Base-by-base conservation (phyloP, 2,888 invertebrate genomes). In the Xanthorhoe spadicearia region DNA sequence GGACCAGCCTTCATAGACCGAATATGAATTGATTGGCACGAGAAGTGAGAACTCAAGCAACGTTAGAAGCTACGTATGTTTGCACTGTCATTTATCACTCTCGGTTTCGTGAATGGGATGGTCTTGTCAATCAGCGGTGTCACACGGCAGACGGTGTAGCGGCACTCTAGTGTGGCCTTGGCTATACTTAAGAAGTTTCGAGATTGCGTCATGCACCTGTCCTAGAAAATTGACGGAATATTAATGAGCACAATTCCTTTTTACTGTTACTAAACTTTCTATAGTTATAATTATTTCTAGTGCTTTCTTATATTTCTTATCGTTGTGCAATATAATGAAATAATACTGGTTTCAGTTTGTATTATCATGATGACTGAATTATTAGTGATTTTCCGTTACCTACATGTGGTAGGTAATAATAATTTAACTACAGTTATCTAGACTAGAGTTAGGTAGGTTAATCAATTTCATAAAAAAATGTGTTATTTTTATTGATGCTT, bases 41-140 rank as follows among this genome's bases (percentile, higher is more conserved):
- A 15, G 13, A 46, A 46, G 15, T 13, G 43, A 15, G 13, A 46
- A 46, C 46, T 13, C 43, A 57, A 46, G 23, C 1, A 17, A 43
- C 13, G 38, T 8, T 53, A 32, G 15, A 32, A n/a, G 38, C 38
- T 50, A 59, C 61, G 43, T 32, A 10, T 60, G 63, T 61, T 64
- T 58, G 52, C 18, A 46, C 15, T 43, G 48, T 53, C 17, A 63
- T 57, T 60, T 64, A 64, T 64, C 59, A 61, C 38, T 54, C 55
- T 18, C 38, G 50, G 57, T 64, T 60, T 64, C 46, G 57, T 68
- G 68, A 68, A 68, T 68, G 68, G 50, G 38, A 68, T 68, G 68
- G 50, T 28, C n/a, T 32, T 61, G 56, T 67, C 67, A 64, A 57
- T 58, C 60, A 64, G 9, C 13, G 54, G 50, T 61, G 61, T 64